Percentiles rank a stretch among this genome's conserved stretches.
Evolutionary conservation across 2,888 invertebrate genomes (phyloP).

Genomic region (Caenorhabditis sp.): DNA sequence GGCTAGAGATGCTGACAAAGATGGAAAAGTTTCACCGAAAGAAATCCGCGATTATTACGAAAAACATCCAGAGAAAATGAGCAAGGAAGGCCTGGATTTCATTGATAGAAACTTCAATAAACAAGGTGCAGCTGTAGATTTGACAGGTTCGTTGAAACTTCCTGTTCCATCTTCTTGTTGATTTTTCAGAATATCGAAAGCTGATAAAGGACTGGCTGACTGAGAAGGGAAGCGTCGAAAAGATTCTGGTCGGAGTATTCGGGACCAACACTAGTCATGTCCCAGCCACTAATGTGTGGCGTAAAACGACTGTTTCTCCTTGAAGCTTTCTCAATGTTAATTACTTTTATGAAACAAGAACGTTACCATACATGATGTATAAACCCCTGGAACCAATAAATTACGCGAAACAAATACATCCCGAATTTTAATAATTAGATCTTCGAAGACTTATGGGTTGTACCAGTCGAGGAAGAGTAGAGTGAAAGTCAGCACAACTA

Average conservation of each 20-base stretch:
- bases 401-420: not conserved
- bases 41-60: constrained; percentile 59
- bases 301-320: constrained; percentile 38
- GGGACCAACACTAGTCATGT: constrained; percentile 31
- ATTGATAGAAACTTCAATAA: constrained; percentile 57
- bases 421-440: not conserved
- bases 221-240: constrained; percentile 53
- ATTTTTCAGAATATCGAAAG: constrained; percentile 49
- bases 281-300: constrained; percentile 37
- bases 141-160: constrained; percentile 29
- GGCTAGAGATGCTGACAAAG: constrained; percentile 48
- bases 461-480: constrained; percentile 98
- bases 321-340: constrained; percentile 7
- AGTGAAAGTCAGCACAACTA: constrained; percentile 96
- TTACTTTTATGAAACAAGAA: constrained; percentile 35
- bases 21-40: constrained; percentile 38
- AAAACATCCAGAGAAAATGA: constrained; percentile 59
- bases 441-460: constrained; percentile 86
- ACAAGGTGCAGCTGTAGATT: constrained; percentile 13
- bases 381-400: constrained; percentile 1
- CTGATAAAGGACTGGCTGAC: constrained; percentile 55
- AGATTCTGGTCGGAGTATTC: constrained; percentile 52
- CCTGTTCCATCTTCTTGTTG: not conserved
- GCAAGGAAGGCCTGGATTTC: constrained; percentile 56
- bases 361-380: constrained; percentile 16